These are phyloP conservation scores for Melanotaenia nigrans DNA, from an alignment of 2,797 vertebrate species.

Conservation along the genomic window DNA sequence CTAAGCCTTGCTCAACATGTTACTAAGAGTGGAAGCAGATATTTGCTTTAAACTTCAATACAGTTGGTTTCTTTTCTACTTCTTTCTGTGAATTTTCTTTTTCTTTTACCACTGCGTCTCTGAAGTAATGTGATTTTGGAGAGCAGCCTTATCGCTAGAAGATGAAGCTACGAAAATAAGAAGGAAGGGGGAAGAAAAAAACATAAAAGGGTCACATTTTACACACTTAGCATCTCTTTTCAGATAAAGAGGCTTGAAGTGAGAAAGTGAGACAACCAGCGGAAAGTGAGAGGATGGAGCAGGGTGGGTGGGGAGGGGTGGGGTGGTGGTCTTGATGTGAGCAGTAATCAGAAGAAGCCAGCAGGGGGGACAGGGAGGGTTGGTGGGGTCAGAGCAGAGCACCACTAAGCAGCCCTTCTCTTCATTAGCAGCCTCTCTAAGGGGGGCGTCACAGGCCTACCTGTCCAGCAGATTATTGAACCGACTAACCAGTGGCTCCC, in stretches of 20 bases:
- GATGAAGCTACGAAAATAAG: constrained; percentile 5
- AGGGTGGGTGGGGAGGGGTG: constrained; percentile 26
- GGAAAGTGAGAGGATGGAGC: constrained; percentile 45
- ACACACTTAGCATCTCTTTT: constrained; percentile 35
- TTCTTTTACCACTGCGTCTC: constrained; percentile 20
- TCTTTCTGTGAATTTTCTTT: constrained; percentile 23
- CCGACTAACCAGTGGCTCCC: constrained; percentile 88
- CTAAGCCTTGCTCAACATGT: constrained; percentile 21
- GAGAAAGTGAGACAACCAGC: constrained; percentile 30
- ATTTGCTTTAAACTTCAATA: constrained; percentile 40
- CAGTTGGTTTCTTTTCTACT: constrained; percentile 24
- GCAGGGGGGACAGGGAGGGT: constrained; percentile 78
- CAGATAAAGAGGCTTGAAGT: constrained; percentile 32
- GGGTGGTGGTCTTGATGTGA: constrained; percentile 63
- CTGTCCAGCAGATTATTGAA: constrained; percentile 96
- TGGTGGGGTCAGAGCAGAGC: constrained; percentile 85
- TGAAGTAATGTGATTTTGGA: constrained; percentile 21
- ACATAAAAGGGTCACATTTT: constrained; percentile 14
- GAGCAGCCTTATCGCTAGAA: not conserved
- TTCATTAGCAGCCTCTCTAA: constrained; percentile 93
- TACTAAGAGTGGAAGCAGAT: constrained; percentile 25
- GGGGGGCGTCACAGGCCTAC: constrained; percentile 91
- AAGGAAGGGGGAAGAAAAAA: not conserved
- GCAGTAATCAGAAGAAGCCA: constrained; percentile 74
- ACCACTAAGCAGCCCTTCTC: constrained; percentile 94